Base-by-base conservation (phyloP, 2,113 vertebrate species). In the Gallinago jamesoni region DNA sequence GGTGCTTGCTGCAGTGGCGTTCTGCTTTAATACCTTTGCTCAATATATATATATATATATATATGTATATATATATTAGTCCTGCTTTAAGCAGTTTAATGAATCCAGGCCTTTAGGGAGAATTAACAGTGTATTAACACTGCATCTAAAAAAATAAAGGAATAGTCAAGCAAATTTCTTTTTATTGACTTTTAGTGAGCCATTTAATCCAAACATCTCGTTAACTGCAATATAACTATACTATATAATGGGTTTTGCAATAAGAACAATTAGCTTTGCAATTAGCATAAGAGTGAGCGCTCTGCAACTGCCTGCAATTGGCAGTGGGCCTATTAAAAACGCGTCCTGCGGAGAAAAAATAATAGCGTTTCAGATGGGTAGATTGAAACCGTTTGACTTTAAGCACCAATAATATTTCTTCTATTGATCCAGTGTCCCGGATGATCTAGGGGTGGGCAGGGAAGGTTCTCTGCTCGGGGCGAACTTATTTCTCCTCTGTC, bases 151-250 rank as follows among this genome's bases (percentile, higher is more conserved):
- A 98, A 98, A 98, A 97, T 97, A 97, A 97, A 98, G 97, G 97
- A 97, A 98, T 95, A 97, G 95, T 93, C 93, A 90, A 97, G 98
- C 97, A 98, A 98, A 98, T 98, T 98, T 97, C 97, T 97, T 98
- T 98, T 98, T 98, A 98, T 98, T 98, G 98, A 98, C 98, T 98
- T 97, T 98, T 98, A 98, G 98, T 97, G 98, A 98, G 97, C 96
- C 97, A 97, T 98, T 98, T 98, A 98, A 98, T 98, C 97, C 97
- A 98, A 98, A 98, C 98, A 98, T 97, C 98, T 98, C 96, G 97
- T 98, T 98, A 98, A 96, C 96, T 84, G 97, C 98, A 97, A 97
- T 95, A 93, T 98, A 98, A 98, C 98, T 97, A 96, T 97, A 96
- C 96, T 95, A 91, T 96, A 43, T 98, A 98, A 98, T 98, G 98